Percentiles rank a stretch among this genome's conserved stretches.
phyloP scores from a whole-genome alignment of 1,140 invertebrate genomes.

The Neodiprion virginianus region DNA sequence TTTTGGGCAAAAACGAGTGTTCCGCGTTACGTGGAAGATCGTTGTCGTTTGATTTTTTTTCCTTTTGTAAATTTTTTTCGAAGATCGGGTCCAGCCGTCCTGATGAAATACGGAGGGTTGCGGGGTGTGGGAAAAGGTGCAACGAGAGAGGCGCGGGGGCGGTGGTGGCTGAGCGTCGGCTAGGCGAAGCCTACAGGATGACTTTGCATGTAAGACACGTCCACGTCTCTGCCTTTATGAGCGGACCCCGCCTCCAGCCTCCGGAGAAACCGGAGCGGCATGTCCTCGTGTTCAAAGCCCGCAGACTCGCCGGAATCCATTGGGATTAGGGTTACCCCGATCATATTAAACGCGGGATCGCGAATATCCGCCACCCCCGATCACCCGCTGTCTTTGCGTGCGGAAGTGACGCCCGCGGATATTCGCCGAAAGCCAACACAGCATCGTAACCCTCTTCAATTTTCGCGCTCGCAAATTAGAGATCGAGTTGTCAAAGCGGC shows the following conservation, averaged over 20 bases:
- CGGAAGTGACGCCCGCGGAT: too few species aligned
- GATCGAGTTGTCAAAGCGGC: too few species aligned
- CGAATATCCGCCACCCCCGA: neutral
- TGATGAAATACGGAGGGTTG: neutral
- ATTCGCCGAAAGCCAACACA: too few species aligned
- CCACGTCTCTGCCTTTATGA: slow-evolving; percentile 60
- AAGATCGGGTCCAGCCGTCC: neutral
- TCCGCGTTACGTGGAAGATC: too few species aligned
- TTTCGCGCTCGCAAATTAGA: too few species aligned
- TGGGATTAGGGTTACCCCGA: slow-evolving; percentile 42
- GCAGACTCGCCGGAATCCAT: neutral
- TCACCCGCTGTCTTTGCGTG: slow-evolving; percentile 9
- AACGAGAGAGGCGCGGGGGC: neutral
- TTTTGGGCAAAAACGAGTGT: too few species aligned
- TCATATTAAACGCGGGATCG: slow-evolving; percentile 38
- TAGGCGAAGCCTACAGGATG: slow-evolving; percentile 4
- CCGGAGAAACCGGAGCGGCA: slow-evolving; percentile 28
- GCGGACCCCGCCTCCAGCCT: slow-evolving; percentile 52
- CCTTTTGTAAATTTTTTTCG: neutral
- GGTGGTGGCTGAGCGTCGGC: neutral
- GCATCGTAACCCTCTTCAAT: slow-evolving; percentile 5
- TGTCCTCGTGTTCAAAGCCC: neutral
- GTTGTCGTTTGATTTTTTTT: neutral
- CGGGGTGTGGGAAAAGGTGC: neutral
- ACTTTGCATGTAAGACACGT: slow-evolving; percentile 60